phyloP scores from a whole-genome alignment of 2,113 vertebrate species.

The Lepidothrix coronata region DNA sequence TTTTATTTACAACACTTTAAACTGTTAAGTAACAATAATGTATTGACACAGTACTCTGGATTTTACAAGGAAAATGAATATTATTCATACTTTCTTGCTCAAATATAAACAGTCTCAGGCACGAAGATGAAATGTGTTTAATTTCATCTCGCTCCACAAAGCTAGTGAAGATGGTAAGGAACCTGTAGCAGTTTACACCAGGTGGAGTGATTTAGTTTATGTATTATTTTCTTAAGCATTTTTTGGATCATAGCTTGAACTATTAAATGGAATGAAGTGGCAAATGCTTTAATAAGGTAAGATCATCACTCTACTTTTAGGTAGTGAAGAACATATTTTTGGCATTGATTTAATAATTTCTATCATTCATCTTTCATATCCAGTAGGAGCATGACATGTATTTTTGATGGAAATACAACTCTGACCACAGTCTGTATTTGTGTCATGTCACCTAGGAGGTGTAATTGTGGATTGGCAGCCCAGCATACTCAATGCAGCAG shows the following conservation, averaged over 20 bases:
- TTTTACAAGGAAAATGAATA: not conserved
- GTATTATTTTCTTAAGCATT: not conserved
- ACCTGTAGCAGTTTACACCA: not conserved
- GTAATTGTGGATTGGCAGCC: conserved; percentile 36
- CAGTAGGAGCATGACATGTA: not conserved
- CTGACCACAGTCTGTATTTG: conserved; percentile 53
- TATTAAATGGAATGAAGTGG: not conserved
- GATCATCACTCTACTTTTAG: not conserved
- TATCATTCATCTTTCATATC: not conserved
- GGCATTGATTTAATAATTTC: not conserved
- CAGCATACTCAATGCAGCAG: not conserved
- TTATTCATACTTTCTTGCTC: not conserved
- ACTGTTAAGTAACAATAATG: not conserved
- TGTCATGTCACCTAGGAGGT: conserved; percentile 46
- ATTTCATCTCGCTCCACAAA: not conserved
- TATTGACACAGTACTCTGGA: not conserved
- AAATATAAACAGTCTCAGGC: not conserved
- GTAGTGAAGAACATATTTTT: not conserved
- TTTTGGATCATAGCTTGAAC: not conserved
- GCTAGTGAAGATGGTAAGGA: not conserved
- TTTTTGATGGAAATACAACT: conserved; percentile 32
- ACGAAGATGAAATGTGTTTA: not conserved
- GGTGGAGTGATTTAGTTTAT: not conserved
- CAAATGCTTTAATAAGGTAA: not conserved
- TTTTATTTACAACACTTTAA: not conserved